These are phyloP conservation scores for Drosophila sordidula DNA, from an alignment of 2,888 invertebrate genomes.

Conservation along the genomic window DNA sequence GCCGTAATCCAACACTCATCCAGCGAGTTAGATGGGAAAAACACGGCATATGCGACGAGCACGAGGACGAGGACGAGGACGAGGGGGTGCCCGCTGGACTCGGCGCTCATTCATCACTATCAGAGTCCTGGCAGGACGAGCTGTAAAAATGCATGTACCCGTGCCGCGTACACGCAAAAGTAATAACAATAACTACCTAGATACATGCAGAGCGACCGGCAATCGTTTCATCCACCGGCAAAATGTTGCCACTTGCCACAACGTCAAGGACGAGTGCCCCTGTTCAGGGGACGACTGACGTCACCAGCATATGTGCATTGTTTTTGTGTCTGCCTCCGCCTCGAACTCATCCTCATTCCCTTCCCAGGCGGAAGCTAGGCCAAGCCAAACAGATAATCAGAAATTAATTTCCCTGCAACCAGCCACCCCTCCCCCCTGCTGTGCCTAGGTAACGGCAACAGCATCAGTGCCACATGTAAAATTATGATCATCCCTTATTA, in stretches of 20 bases:
- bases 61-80: neutral
- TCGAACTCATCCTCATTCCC: slow-evolving; percentile 18
- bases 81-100: slow-evolving; percentile 11
- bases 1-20: slow-evolving; percentile 82
- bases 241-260: slow-evolving; percentile 68
- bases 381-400: slow-evolving; percentile 84
- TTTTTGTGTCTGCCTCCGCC: slow-evolving; percentile 34
- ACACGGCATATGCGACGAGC: slow-evolving; percentile 74
- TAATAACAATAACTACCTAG: slow-evolving; percentile 71
- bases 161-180: slow-evolving; percentile 64
- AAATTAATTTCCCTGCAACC: slow-evolving; percentile 84
- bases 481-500: slow-evolving; percentile 82
- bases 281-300: slow-evolving; percentile 34
- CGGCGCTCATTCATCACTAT: slow-evolving; percentile 68
- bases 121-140: slow-evolving; percentile 46
- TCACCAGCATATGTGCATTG: slow-evolving; percentile 76
- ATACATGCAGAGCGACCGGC: slow-evolving; percentile 14
- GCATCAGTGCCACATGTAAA: slow-evolving; percentile 68
- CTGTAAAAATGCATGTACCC: slow-evolving; percentile 46
- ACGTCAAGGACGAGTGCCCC: slow-evolving; percentile 74
- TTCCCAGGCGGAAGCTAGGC: slow-evolving; percentile 47
- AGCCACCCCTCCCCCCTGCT: slow-evolving; percentile 45
- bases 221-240: slow-evolving; percentile 63
- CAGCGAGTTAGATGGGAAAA: slow-evolving; percentile 74
- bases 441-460: slow-evolving; percentile 36